Base-by-base conservation (phyloP, 2,797 vertebrate genomes). In the Babyrousa celebensis region DNA sequence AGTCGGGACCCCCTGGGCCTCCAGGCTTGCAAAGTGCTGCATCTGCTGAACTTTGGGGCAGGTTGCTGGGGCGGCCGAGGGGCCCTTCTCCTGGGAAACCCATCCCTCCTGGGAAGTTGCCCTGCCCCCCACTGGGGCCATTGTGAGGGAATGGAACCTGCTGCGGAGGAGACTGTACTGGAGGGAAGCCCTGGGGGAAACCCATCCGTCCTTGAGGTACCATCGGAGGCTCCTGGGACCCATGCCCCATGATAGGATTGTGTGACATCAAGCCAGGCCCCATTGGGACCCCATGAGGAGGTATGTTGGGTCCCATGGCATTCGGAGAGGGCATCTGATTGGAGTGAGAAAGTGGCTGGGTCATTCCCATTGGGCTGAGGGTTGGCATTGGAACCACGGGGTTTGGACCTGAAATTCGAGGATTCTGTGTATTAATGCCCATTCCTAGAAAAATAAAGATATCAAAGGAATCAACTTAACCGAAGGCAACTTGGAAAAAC, bases 251-350 rank as follows among this genome's bases (percentile, higher is more conserved):
- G 99, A 99, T 99, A 97, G 99, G 99, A 97, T 99, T 99, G 96
- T 99, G 99, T 98, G 99, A 98, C 99, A 99, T 99, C 99, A 99
- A 99, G 98, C 99, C 99, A 3, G 99, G 99, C 95, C 99, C 99
- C 99, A 99, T 99, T 0, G 99, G 99, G 94, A 99, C 99, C 95
- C 99, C 98, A 3, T 99, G 99, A 98, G 99, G 99, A 98, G 99
- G 99, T 98, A 99, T 98, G 98, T 98, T 99, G 89, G 99, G 99
- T 97, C 99, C 99, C 99, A 99, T 99, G 94, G 99, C 99, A 97
- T 99, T 99, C 86, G 99, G 99, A 98, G 99, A 99, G 98, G 99
- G 99, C 99, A 99, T 99, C 99, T 99, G 99, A 98, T 99, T 99
- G 97, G 99, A 99, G 97, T 99, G 99, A 97, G 99, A 99, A 92